Conservation (phyloP, 2,797 vertebrate genomes). For the Furcifer pardalis region DNA sequence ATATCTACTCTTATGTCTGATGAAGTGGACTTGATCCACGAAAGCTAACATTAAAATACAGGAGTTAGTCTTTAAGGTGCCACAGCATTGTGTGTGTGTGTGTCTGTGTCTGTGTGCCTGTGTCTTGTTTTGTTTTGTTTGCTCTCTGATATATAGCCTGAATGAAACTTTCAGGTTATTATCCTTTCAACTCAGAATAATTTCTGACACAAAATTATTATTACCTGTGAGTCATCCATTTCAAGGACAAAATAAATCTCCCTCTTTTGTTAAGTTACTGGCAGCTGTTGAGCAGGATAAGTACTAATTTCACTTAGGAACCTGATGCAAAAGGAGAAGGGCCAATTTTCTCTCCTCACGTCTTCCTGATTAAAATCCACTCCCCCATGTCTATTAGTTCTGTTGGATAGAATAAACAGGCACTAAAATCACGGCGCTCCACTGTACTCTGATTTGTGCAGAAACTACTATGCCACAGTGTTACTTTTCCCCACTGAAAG, state of each 20-base stretch:
- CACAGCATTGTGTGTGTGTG: no score
- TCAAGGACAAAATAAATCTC: not conserved
- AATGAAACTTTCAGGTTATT: not conserved
- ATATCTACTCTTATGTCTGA: no score
- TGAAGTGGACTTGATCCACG: no score
- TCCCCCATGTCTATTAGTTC: no score
- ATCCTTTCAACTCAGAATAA: no score
- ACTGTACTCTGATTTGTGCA: not conserved
- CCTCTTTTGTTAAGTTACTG: not conserved
- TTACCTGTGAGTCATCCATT: rapidly evolving
- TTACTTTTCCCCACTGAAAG: not conserved
- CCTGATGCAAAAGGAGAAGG: not conserved
- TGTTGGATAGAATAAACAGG: not conserved
- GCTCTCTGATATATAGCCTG: no score
- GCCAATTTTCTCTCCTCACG: not conserved
- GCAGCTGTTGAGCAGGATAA: not conserved
- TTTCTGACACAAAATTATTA: no score
- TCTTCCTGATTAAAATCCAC: no score
- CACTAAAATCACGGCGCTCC: not conserved
- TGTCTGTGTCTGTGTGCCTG: no score
- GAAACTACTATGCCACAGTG: not conserved
- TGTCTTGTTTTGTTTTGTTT: no score
- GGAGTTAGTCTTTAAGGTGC: no score
- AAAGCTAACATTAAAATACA: no score
- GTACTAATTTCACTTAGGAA: not conserved